Conservation (phyloP, 2,888 invertebrate genomes). For the Alitta virens region DNA sequence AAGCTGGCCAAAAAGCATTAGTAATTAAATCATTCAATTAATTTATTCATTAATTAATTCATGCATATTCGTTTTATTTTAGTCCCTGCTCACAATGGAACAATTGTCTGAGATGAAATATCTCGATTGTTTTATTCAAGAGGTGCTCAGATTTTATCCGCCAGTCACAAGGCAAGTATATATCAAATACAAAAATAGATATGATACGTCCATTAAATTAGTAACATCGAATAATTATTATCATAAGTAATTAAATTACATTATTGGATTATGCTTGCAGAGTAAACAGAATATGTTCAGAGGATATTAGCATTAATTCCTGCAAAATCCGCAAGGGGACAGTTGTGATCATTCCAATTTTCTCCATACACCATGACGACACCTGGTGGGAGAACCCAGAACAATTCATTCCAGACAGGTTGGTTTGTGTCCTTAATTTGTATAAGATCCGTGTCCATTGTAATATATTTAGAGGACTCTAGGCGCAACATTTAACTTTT, state of each 20-base stretch:
- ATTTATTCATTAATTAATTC: not conserved
- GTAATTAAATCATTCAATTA: too few species aligned
- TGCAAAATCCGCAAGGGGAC: conserved; percentile 1
- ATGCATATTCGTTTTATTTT: not conserved
- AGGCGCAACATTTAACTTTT: too few species aligned
- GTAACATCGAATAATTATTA: not conserved
- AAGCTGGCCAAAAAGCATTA: too few species aligned
- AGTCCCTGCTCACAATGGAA: not conserved
- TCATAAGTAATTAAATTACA: not conserved
- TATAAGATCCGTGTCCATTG: too few species aligned
- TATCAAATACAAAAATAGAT: too few species aligned
- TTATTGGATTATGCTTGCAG: not conserved
- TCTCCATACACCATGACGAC: conserved; percentile 8
- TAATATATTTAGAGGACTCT: too few species aligned
- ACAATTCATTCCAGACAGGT: conserved; percentile 5
- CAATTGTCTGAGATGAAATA: not conserved
- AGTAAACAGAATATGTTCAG: conserved; percentile 3
- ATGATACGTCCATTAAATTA: too few species aligned
- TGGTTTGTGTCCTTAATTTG: too few species aligned
- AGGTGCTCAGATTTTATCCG: conserved; percentile 2
- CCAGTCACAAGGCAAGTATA: conserved; percentile 5
- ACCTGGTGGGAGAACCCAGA: conserved; percentile 3
- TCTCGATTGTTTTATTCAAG: conserved; percentile 1
- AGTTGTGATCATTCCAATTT: conserved; percentile 3
- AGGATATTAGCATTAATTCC: not conserved